These are phyloP conservation scores for Poecilus cupreus DNA, from an alignment of 2,888 invertebrate species.

Conservation along the genomic window DNA sequence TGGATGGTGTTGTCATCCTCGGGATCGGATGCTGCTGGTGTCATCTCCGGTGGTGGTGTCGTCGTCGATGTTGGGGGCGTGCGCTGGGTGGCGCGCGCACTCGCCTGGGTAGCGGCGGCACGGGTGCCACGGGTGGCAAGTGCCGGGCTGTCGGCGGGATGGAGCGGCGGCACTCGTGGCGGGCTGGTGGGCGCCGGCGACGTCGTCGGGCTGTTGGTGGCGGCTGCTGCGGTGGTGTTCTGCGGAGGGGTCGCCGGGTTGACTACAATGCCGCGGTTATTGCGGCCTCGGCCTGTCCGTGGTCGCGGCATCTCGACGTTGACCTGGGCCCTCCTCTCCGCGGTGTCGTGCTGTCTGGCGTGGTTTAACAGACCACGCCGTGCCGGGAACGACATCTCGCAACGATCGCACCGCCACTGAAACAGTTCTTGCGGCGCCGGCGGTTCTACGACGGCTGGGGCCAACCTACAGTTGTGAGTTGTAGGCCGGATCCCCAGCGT, in stretches of 20 bases:
- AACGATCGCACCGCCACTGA: not conserved
- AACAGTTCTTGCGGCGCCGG: not conserved
- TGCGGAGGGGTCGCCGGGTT: no score
- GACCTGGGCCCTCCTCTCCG: not conserved
- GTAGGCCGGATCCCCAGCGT: no score
- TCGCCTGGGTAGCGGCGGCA: no score
- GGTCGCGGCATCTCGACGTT: not conserved
- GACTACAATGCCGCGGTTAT: not conserved
- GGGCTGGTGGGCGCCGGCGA: not conserved
- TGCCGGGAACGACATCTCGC: not conserved
- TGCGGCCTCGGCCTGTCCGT: not conserved
- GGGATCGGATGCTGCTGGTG: not conserved
- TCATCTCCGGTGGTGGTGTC: no score
- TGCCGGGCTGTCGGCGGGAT: not conserved
- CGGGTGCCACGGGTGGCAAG: not conserved
- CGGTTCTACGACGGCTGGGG: not conserved
- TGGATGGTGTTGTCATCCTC: not conserved
- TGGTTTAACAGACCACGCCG: not conserved
- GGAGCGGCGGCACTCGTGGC: not conserved
- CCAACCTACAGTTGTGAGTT: no score
- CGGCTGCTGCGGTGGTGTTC: not conserved
- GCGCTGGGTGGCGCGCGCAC: not conserved
- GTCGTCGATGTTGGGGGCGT: no score
- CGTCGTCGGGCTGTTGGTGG: not conserved
- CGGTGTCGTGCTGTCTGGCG: not conserved